Conservation (phyloP, 37 sponge, comb jelly and placozoan species). For the Tethya wilhelma region DNA sequence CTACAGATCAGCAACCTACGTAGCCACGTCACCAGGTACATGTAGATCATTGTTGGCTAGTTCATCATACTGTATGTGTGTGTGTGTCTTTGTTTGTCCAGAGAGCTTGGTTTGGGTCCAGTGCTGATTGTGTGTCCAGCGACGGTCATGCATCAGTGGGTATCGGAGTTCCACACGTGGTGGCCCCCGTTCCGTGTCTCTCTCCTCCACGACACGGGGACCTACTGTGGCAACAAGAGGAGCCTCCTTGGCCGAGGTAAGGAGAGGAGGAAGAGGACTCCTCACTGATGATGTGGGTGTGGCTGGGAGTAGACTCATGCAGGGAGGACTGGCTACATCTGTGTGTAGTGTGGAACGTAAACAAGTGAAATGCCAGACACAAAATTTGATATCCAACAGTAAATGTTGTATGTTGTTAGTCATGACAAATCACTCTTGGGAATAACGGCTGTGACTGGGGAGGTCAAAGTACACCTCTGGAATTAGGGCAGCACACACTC, state of each 20-base stretch:
- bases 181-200: conserved; percentile 92
- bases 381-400: too few relatives aligned
- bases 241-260: conserved; percentile 35
- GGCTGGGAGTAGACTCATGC: too few relatives aligned
- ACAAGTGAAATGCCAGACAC: too few relatives aligned
- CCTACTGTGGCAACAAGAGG: conserved; percentile 57
- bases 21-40: conserved; percentile 75
- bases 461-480: too few relatives aligned
- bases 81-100: neutral
- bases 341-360: too few relatives aligned
- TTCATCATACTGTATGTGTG: neutral
- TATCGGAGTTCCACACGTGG: conserved; percentile 96
- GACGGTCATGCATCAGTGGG: conserved; percentile 99
- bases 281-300: neutral
- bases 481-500: too few relatives aligned
- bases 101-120: conserved; percentile 89
- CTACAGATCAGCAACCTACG: conserved; percentile 67
- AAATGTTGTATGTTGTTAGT: neutral
- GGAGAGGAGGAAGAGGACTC: neutral
- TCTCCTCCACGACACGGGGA: conserved; percentile 92
- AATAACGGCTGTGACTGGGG: too few relatives aligned
- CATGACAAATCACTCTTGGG: neutral
- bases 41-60: neutral
- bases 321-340: too few relatives aligned
- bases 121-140: conserved; percentile 96